Conservation (phyloP, 2,888 invertebrate genomes). For the Vannuccia rotundouncinata region DNA sequence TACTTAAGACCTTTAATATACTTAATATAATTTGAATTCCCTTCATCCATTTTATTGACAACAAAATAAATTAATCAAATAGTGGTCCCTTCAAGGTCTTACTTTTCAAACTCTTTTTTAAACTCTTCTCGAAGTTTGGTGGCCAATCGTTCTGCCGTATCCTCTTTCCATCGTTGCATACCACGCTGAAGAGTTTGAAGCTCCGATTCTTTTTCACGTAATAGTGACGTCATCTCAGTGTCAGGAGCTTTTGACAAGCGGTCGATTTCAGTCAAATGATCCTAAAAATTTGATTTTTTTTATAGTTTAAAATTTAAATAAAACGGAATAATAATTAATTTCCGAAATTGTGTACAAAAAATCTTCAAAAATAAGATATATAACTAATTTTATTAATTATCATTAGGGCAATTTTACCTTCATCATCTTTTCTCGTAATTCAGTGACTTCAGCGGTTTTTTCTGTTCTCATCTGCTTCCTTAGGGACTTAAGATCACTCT, state of each 20-base stretch:
- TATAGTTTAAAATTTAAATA: too few species aligned
- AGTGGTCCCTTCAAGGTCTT: too few species aligned
- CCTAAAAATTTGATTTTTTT: slow-evolving; percentile 40
- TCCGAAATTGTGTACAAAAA: too few species aligned
- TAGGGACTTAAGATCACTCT: slow-evolving; percentile 46
- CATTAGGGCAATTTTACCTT: too few species aligned
- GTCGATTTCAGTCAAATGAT: slow-evolving; percentile 43
- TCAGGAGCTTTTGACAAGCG: slow-evolving; percentile 40
- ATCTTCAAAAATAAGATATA: too few species aligned
- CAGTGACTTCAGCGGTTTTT: slow-evolving; percentile 48
- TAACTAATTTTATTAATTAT: too few species aligned
- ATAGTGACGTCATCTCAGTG: slow-evolving; percentile 40
- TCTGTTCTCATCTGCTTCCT: slow-evolving; percentile 47
- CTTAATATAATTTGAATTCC: too few species aligned
- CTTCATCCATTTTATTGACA: too few species aligned
- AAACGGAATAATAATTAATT: too few species aligned
- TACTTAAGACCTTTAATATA: too few species aligned
- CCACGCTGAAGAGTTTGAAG: slow-evolving; percentile 43
- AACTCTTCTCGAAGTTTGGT: slow-evolving; percentile 45
- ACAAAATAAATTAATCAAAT: too few species aligned
- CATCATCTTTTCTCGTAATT: slow-evolving; percentile 49
- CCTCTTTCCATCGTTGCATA: slow-evolving; percentile 44
- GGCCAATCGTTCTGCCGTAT: slow-evolving; percentile 44
- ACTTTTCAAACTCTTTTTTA: slow-evolving; percentile 45
- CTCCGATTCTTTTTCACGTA: slow-evolving; percentile 45